Conservation (phyloP, 2,797 vertebrate genomes). For the Apodemus agrarius region DNA sequence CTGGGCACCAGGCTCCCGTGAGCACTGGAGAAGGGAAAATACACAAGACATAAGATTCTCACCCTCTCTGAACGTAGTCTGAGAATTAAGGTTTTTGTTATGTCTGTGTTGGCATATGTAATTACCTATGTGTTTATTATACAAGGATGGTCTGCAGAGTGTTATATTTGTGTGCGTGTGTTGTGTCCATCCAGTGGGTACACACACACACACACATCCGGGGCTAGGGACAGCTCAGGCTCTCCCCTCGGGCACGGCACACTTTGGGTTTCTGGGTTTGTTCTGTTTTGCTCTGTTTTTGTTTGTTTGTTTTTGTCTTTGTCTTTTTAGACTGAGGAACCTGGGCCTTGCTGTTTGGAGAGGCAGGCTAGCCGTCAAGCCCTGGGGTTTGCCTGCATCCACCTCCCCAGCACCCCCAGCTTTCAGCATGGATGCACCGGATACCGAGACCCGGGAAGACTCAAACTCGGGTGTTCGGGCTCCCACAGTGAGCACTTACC, state of each 20-base stretch:
- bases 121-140: background rate
- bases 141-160: background rate
- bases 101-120: background rate
- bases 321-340: background rate
- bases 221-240: background rate
- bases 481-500: background rate
- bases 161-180: too few species aligned
- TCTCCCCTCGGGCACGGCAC: background rate
- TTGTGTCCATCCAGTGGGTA: background rate
- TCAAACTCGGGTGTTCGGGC: background rate
- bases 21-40: background rate
- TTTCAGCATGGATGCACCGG: background rate
- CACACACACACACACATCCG: background rate
- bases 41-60: background rate
- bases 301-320: background rate
- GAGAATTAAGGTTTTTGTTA: background rate
- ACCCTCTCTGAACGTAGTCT: background rate
- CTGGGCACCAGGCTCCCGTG: background rate
- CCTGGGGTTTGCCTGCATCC: too few species aligned
- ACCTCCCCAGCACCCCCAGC: background rate
- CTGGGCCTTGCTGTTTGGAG: background rate
- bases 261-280: background rate
- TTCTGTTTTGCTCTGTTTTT: background rate
- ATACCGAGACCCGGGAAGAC: background rate
- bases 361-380: background rate